A percentile compares a stretch with the other conserved stretches of the same genome.
phyloP scores from a whole-genome alignment of 2,797 vertebrate genomes.

The Dryobates pubescens region DNA sequence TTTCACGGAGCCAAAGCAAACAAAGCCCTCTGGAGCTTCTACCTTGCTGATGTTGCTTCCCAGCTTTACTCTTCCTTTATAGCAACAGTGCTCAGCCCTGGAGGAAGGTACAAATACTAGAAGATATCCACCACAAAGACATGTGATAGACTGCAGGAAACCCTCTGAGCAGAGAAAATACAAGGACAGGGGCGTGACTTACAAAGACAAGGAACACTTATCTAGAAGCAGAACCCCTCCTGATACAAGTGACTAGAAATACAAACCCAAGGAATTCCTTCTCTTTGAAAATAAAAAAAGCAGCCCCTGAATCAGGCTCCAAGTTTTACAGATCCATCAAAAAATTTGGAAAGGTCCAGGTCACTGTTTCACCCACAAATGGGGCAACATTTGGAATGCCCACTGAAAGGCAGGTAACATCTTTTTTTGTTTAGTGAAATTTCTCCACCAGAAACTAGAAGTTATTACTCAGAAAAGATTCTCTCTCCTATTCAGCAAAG shows the following conservation, averaged over 20 bases:
- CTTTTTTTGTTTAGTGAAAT: neutral
- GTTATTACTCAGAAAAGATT: neutral
- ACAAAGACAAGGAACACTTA: neutral
- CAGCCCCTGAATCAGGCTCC: neutral
- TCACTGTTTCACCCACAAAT: neutral
- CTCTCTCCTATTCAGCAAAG: neutral
- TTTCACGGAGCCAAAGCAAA: neutral
- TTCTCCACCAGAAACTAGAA: neutral
- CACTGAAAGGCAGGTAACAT: neutral
- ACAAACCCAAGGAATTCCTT: neutral
- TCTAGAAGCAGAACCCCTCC: neutral
- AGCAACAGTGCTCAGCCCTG: neutral
- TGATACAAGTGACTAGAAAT: neutral
- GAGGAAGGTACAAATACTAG: neutral
- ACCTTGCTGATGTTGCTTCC: neutral
- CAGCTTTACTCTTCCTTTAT: neutral
- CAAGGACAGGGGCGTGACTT: neutral
- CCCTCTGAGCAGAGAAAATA: neutral
- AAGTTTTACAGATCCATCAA: neutral
- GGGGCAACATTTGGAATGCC: neutral
- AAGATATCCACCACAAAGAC: neutral
- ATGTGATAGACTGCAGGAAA: neutral
- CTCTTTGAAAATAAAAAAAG: neutral
- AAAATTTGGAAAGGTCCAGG: neutral
- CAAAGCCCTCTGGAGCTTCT: neutral